Conservation (phyloP, 2,888 invertebrate genomes). For the Tetheella fluctuosa region DNA sequence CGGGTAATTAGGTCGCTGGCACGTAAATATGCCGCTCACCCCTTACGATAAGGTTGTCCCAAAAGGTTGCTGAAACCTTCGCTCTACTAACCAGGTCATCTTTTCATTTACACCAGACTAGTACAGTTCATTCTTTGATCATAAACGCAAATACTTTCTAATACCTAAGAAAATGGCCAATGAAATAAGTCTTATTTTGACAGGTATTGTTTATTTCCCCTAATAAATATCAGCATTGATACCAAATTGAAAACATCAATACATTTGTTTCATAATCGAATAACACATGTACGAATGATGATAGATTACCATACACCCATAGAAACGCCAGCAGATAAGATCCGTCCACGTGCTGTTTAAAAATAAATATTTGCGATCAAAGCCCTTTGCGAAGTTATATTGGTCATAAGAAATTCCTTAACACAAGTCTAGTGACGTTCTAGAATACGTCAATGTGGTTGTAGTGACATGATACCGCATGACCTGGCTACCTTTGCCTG, state of each 20-base stretch:
- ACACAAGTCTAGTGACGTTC: slow-evolving; percentile 36
- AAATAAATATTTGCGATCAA: slow-evolving; percentile 38
- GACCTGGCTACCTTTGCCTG: slow-evolving; percentile 16
- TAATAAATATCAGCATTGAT: too few species aligned
- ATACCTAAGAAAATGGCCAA: too few species aligned
- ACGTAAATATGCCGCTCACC: neutral
- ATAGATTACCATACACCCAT: slow-evolving; percentile 18
- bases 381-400: slow-evolving; percentile 37
- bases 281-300: slow-evolving; percentile 8
- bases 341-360: slow-evolving; percentile 42
- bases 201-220: too few species aligned
- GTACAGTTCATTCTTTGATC: neutral
- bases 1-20: slow-evolving; percentile 34
- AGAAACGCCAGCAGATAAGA: slow-evolving; percentile 39
- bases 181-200: too few species aligned
- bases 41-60: neutral
- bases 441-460: slow-evolving; percentile 34
- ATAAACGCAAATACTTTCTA: neutral
- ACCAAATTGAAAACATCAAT: neutral
- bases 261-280: slow-evolving; percentile 10
- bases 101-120: too few species aligned
- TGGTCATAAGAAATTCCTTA: slow-evolving; percentile 31
- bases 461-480: slow-evolving; percentile 33
- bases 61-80: neutral
- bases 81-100: neutral